Percentiles rank a stretch among this genome's conserved stretches.
These are phyloP conservation scores for Phymorhynchus buccinoides DNA, from an alignment of 1,140 invertebrate species.

Conservation along the genomic window DNA sequence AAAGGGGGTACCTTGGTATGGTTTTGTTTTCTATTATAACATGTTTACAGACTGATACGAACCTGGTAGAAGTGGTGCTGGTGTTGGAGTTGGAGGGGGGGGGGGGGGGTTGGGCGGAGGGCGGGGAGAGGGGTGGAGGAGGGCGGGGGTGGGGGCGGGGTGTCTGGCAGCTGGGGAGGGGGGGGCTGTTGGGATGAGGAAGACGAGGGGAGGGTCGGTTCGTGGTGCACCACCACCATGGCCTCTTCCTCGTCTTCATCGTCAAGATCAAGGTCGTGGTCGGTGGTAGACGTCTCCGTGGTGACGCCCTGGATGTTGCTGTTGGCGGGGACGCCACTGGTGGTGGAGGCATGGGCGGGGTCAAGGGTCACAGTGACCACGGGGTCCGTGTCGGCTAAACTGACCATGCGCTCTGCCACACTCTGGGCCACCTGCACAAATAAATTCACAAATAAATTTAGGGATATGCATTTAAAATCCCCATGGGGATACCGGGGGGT, in stretches of 20 bases:
- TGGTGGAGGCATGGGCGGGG: too few relatives aligned
- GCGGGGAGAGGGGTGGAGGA: not conserved
- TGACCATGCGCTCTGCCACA: conserved; percentile 89
- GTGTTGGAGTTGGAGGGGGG: conserved; percentile 1
- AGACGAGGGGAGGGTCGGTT: not conserved
- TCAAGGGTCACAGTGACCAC: conserved; percentile 66
- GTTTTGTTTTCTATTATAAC: too few relatives aligned
- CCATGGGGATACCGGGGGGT: not conserved
- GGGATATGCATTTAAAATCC: not conserved
- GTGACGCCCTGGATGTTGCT: too few relatives aligned
- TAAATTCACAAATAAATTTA: conserved; percentile 13
- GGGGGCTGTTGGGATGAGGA: too few relatives aligned
- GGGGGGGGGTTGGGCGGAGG: not conserved
- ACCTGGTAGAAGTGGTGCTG: too few relatives aligned
- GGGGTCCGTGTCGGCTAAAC: conserved; percentile 79
- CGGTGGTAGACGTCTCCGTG: too few relatives aligned
- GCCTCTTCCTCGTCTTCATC: conserved; percentile 51
- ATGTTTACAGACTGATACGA: too few relatives aligned
- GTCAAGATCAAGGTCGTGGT: too few relatives aligned
- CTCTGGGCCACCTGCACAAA: conserved; percentile 86
- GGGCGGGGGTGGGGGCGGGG: not conserved
- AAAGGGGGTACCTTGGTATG: too few relatives aligned
- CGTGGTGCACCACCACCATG: conserved; percentile 56
- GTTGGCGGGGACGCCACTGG: too few relatives aligned
- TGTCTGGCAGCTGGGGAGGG: too few relatives aligned